A percentile compares a stretch with the other conserved stretches of the same genome.
Conservation (phyloP, 2,113 vertebrate genomes). For the Erythrocercus mccallii region DNA sequence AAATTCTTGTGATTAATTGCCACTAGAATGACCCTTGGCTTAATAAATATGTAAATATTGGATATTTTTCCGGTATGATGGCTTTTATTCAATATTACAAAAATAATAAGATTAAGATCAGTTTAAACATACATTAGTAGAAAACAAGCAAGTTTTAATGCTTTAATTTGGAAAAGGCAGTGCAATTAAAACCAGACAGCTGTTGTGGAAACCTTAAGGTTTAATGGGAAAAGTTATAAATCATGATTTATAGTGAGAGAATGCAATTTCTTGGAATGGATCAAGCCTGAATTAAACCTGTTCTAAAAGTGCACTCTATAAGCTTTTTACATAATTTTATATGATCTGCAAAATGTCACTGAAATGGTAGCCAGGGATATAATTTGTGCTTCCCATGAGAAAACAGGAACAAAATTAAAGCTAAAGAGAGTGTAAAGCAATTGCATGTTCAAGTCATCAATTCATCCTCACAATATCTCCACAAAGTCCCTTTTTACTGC, state of each 20-base stretch:
- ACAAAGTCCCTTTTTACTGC: background rate
- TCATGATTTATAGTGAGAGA: constrained; percentile 25
- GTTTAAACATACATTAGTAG: background rate
- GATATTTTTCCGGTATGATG: background rate
- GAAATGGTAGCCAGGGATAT: background rate
- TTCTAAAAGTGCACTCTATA: background rate
- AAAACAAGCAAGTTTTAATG: background rate
- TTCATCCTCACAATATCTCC: background rate
- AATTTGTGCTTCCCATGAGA: background rate
- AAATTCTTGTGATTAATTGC: background rate
- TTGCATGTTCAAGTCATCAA: background rate
- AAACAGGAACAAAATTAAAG: background rate
- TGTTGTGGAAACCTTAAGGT: background rate
- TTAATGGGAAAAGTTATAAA: constrained; percentile 10
- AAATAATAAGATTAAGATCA: background rate
- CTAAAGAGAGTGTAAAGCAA: background rate
- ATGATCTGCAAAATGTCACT: background rate
- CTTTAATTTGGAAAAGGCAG: constrained; percentile 1
- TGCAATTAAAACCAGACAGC: constrained; percentile 19
- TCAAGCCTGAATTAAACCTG: background rate
- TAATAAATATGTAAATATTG: constrained; percentile 6
- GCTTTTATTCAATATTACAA: background rate
- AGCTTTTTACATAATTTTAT: background rate
- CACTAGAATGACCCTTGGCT: background rate
- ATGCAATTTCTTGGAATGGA: constrained; percentile 2